A percentile compares a stretch with the other conserved stretches of the same genome.
Conservation (phyloP, 2,888 invertebrate species). For the Standfussiana lucernea region DNA sequence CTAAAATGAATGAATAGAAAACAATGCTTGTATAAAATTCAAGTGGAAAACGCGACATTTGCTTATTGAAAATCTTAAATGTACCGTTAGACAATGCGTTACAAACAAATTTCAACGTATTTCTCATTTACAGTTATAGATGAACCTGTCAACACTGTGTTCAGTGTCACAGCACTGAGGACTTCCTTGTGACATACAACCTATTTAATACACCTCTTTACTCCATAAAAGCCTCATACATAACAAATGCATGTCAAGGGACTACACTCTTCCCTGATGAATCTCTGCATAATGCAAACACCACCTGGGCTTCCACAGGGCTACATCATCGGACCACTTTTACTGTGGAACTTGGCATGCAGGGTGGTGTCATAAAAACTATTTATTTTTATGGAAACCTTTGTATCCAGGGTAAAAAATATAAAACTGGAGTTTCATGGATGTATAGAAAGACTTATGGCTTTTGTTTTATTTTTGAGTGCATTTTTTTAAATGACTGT, state of each 20-base stretch:
- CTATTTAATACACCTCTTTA: conserved; percentile 11
- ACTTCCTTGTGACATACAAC: neutral
- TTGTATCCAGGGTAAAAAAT: neutral
- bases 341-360: conserved; percentile 27
- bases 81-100: neutral
- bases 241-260: conserved; percentile 46
- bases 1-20: neutral
- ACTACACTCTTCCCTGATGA: conserved; percentile 60
- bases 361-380: conserved; percentile 33
- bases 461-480: neutral
- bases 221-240: conserved; percentile 34
- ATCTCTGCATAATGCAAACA: conserved; percentile 65
- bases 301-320: conserved; percentile 44
- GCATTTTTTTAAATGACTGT: neutral
- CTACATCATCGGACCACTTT: conserved; percentile 45
- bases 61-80: neutral
- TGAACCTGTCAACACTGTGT: too few relatives aligned
- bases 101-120: neutral
- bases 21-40: neutral
- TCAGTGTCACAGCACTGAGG: too few relatives aligned
- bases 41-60: neutral
- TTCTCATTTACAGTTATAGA: neutral
- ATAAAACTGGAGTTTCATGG: conserved; percentile 17
- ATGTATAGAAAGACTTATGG: conserved; percentile 9
- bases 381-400: conserved; percentile 42